Percentiles rank a stretch among this genome's conserved stretches.
phyloP scores from a whole-genome alignment of 2,888 invertebrate genomes.

The Diarsia mendica region DNA sequence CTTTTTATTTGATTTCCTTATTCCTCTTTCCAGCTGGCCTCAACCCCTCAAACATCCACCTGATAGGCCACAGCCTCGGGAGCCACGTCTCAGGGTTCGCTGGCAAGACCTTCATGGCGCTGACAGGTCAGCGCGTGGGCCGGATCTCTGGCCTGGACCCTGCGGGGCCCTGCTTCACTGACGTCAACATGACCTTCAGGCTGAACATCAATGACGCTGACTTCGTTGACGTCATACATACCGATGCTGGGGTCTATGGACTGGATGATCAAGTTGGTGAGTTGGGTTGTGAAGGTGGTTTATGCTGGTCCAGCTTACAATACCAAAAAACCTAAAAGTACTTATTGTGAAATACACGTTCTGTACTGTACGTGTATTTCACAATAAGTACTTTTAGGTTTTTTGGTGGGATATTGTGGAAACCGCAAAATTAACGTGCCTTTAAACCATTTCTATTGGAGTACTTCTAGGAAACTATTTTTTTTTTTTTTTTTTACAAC shows the following conservation, averaged over 20 bases:
- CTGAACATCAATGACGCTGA: constrained; percentile 78
- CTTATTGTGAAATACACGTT: no score
- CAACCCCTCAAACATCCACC: constrained; percentile 75
- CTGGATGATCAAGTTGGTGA: constrained; percentile 79
- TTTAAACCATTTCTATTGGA: no score
- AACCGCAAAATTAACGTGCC: no score
- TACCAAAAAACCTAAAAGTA: no score
- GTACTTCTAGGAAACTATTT: no score
- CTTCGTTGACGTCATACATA: constrained; percentile 84
- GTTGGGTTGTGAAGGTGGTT: constrained; percentile 42
- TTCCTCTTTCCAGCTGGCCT: constrained; percentile 74
- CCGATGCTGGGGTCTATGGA: constrained; percentile 82
- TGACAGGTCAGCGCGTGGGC: constrained; percentile 77
- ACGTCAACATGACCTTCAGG: constrained; percentile 73
- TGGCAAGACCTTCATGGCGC: constrained; percentile 76
- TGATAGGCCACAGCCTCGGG: constrained; percentile 86
- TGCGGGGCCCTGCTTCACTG: constrained; percentile 85
- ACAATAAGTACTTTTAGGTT: background rate
- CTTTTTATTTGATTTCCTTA: no score
- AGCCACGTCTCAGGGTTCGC: constrained; percentile 83
- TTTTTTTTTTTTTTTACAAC: no score
- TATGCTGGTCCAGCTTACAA: background rate
- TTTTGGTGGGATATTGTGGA: no score
- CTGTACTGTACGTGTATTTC: background rate
- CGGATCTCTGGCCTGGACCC: constrained; percentile 85